phyloP scores from a whole-genome alignment of 2,888 invertebrate species.

The Taphrorychus bicolor region DNA sequence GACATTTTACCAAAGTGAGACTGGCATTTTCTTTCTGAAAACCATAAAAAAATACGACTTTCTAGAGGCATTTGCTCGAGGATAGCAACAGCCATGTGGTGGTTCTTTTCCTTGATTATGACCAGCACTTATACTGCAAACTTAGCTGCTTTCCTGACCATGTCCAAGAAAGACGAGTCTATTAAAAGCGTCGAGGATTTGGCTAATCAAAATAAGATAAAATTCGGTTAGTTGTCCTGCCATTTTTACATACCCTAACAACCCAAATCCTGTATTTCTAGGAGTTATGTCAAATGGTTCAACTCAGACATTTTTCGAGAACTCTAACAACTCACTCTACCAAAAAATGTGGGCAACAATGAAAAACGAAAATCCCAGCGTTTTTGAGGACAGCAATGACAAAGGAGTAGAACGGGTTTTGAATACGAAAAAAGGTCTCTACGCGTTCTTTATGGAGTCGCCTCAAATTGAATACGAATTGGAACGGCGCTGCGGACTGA shows the following conservation, averaged over 20 bases:
- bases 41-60: slow-evolving; percentile 14
- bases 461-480: slow-evolving; percentile 92
- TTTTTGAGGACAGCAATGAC: slow-evolving; percentile 78
- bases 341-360: slow-evolving; percentile 63
- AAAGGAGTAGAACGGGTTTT: slow-evolving; percentile 74
- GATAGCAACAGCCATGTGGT: slow-evolving; percentile 89
- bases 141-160: slow-evolving; percentile 91
- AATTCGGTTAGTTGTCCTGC: slow-evolving; percentile 77
- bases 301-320: slow-evolving; percentile 90
- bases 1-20: slow-evolving; percentile 90
- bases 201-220: slow-evolving; percentile 92
- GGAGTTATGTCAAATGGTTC: slow-evolving; percentile 78
- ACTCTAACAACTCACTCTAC: slow-evolving; percentile 50
- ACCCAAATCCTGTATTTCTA: slow-evolving; percentile 1
- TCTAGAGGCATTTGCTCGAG: slow-evolving; percentile 86
- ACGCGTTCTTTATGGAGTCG: slow-evolving; percentile 97
- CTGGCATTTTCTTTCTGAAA: background rate
- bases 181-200: slow-evolving; percentile 92
- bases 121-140: slow-evolving; percentile 95
- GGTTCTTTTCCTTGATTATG: slow-evolving; percentile 90
- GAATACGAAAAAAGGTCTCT: slow-evolving; percentile 77
- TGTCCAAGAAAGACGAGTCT: slow-evolving; percentile 84
- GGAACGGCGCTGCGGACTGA: slow-evolving; percentile 84
- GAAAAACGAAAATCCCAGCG: slow-evolving; percentile 80
- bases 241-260: background rate